Evolutionary conservation across 2,888 invertebrate genomes (phyloP).

Genomic region (Mythimna impura): DNA sequence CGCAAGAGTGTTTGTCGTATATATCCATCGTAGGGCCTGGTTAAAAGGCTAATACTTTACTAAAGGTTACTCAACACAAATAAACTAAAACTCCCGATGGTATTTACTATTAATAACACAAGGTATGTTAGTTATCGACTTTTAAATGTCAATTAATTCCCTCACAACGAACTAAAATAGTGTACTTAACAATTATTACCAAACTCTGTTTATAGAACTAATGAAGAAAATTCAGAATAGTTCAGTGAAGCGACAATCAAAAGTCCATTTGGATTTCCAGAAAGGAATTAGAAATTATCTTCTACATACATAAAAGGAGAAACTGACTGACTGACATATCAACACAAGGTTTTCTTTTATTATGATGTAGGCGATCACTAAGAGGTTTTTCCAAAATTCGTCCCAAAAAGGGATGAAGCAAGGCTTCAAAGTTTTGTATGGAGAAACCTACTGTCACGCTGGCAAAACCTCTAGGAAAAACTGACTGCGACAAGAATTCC

Average conservation of each 20-base stretch:
- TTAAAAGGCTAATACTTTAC: not conserved
- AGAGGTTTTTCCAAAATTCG: too few relatives aligned
- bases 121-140: not conserved
- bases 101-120: slow-evolving; percentile 4
- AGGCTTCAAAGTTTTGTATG: too few relatives aligned
- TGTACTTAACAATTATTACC: not conserved
- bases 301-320: too few relatives aligned
- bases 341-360: too few relatives aligned
- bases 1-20: too few relatives aligned
- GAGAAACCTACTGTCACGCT: too few relatives aligned
- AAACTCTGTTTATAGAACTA: not conserved
- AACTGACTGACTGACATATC: too few relatives aligned
- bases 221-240: slow-evolving; percentile 6
- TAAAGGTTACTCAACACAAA: slow-evolving; percentile 32
- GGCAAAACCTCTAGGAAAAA: too few relatives aligned
- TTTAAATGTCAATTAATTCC: slow-evolving; percentile 42
- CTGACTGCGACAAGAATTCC: too few relatives aligned
- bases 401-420: too few relatives aligned
- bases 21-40: too few relatives aligned
- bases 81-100: slow-evolving; percentile 6
- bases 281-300: not conserved
- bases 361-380: too few relatives aligned
- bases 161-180: slow-evolving; percentile 5
- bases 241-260: slow-evolving; percentile 12
- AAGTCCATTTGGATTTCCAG: slow-evolving; percentile 3